These are phyloP conservation scores for Mionectes macconnelli DNA, from an alignment of 2,113 vertebrate species.

Conservation along the genomic window DNA sequence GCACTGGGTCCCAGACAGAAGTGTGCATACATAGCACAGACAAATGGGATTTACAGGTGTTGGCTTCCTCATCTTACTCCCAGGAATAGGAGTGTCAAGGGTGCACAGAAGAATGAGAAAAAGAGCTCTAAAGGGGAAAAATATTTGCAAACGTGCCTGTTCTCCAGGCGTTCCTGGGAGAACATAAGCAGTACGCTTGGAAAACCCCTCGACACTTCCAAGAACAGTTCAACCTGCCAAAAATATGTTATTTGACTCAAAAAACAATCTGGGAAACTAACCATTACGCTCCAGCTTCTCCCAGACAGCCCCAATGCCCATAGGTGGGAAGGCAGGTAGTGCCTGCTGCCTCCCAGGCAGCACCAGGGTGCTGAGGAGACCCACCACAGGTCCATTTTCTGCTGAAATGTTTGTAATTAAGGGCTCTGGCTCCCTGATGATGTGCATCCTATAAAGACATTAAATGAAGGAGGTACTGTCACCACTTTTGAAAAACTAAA, in stretches of 20 bases:
- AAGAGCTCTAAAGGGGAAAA: not conserved
- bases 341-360: not conserved
- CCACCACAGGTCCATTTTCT: not conserved
- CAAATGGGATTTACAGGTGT: not conserved
- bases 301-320: not conserved
- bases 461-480: not conserved
- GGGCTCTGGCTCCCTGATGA: not conserved
- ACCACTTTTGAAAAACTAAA: not conserved
- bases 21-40: not conserved
- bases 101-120: not conserved
- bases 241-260: not conserved
- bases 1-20: fast-evolving
- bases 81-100: not conserved
- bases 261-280: not conserved
- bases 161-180: not conserved
- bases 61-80: not conserved
- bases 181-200: not conserved
- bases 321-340: not conserved
- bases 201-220: not conserved
- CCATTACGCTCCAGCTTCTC: not conserved
- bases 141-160: not conserved
- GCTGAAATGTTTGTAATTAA: not conserved
- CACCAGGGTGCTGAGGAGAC: not conserved
- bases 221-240: not conserved
- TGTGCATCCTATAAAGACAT: not conserved